Conservation (phyloP, 2,888 invertebrate genomes). For the Torymus tubicola region DNA sequence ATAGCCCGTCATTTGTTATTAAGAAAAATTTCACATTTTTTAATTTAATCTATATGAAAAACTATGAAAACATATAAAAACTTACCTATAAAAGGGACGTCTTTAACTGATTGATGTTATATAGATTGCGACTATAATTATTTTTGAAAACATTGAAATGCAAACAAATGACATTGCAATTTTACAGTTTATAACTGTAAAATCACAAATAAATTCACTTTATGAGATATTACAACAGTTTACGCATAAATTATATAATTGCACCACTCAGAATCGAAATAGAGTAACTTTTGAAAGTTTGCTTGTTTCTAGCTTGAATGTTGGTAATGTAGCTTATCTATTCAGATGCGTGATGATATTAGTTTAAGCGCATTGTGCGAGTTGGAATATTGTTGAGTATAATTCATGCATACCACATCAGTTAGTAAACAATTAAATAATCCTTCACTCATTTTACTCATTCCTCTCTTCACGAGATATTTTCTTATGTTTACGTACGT, state of each 20-base stretch:
- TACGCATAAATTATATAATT: conserved; percentile 2
- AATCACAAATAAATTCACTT: background rate
- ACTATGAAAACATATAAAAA: no score
- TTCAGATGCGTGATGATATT: conserved; percentile 11
- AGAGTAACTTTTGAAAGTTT: conserved; percentile 18
- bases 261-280: background rate
- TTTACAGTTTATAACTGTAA: no score
- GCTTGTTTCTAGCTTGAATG: conserved; percentile 5
- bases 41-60: no score
- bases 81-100: no score
- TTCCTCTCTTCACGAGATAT: no score
- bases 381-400: background rate
- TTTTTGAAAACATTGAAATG: no score
- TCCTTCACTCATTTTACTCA: background rate
- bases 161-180: no score
- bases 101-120: no score
- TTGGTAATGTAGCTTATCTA: conserved; percentile 14
- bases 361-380: background rate
- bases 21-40: no score
- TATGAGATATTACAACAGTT: conserved; percentile 2
- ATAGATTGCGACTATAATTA: no score
- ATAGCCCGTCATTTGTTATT: no score
- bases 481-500: no score
- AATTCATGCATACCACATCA: background rate
- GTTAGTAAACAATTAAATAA: background rate